Percentiles rank a stretch among this genome's conserved stretches.
These are phyloP conservation scores for Gracilinanus agilis DNA, from an alignment of 2,113 vertebrate species.

Conservation along the genomic window DNA sequence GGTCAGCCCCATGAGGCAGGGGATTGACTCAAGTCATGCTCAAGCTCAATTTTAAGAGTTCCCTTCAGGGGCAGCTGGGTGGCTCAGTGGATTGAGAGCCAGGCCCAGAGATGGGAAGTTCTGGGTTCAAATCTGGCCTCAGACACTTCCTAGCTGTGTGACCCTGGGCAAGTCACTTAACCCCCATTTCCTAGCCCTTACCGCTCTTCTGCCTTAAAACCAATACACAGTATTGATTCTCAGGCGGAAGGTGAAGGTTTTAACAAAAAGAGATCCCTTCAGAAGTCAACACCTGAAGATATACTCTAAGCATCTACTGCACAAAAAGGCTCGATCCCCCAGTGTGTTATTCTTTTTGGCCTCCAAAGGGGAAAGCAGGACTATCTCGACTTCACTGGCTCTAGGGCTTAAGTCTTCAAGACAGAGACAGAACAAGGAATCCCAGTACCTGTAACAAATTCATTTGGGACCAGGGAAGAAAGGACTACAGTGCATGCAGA, in stretches of 20 bases:
- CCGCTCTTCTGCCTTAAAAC: no score
- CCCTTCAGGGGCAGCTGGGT: background rate
- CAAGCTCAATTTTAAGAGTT: background rate
- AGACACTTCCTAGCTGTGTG: no score
- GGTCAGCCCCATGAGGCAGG: slow-evolving; percentile 42
- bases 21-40: slow-evolving; percentile 26
- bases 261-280: background rate
- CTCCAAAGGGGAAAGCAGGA: background rate
- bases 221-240: no score
- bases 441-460: background rate
- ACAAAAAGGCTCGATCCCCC: background rate
- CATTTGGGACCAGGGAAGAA: background rate
- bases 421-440: background rate
- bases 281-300: background rate
- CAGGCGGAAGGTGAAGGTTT: no score
- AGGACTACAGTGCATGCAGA: background rate
- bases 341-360: background rate
- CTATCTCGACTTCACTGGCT: background rate
- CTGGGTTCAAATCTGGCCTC: no score
- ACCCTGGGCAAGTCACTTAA: no score
- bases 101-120: no score
- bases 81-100: no score
- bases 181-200: no score
- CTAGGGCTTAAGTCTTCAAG: background rate
- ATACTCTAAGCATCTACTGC: background rate